Base-by-base conservation (phyloP, 2,797 vertebrate species). In the Calcarius lapponicus region DNA sequence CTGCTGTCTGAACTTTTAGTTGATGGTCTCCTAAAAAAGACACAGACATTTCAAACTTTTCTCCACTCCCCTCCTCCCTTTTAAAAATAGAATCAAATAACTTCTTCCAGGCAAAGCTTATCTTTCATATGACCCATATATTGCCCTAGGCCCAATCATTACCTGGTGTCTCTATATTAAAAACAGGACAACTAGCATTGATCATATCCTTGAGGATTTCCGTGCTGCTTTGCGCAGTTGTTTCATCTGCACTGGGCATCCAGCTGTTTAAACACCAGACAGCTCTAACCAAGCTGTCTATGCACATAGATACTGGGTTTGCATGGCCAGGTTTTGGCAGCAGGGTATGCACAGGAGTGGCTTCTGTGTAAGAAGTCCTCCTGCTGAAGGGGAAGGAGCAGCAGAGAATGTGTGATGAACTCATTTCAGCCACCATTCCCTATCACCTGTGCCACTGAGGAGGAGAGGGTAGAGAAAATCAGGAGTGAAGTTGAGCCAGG, bases 1-100 rank as follows among this genome's bases (percentile, higher is more conserved):
- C 98, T 98, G 90, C 97, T 97, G 32, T 99, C 99, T 4, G 98
- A 98, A 90, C 97, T 97, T 97, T 98, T 99, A 13, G 98, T 45
- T 6, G 97, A 97, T 0, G 97, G 96, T 70, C 98, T 98, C 97
- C 99, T 99, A 65, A 58, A 86, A 87, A 87, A 93, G 54, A 94
- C 51, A 74, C 4, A 88, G 24, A 90, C 26, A 83, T 90, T 87
- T 94, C 31, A 87, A 85, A 65, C 11, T 60, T 34, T 48, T 66
- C n/a, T 38, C 45, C 26, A 25, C 10, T 29, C 25, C 36, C 19
- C 17, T 56, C 18, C 43, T 83, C 26, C 8, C 17, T 57, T 48
- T 78, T 83, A 83, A 4, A 82, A 88, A 79, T 22, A 71, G 10
- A 40, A 92, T 16, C 6, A 21, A 73, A 70, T 2, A 0, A 76